Evolutionary conservation across 2,888 invertebrate genomes (phyloP).

Genomic region (Acronicta aceris): DNA sequence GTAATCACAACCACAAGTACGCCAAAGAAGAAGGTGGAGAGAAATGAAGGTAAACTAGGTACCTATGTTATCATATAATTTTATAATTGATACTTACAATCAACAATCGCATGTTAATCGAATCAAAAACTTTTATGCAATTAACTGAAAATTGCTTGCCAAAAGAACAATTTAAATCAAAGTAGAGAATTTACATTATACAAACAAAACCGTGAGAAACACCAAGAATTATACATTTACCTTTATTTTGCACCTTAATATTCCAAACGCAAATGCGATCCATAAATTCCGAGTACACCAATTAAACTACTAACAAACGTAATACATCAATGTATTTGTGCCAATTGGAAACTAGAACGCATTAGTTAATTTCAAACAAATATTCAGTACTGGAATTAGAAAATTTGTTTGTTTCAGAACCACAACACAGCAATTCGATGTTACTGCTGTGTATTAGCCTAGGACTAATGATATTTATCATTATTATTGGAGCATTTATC

Average conservation of each 20-base stretch:
- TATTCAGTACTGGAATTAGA: constrained; percentile 30
- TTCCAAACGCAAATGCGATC: constrained; percentile 12
- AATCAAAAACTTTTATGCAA: too few relatives aligned
- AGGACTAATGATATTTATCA: constrained; percentile 63
- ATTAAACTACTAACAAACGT: constrained; percentile 41
- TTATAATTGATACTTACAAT: background rate
- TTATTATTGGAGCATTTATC: constrained; percentile 63
- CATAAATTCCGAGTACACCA: constrained; percentile 32
- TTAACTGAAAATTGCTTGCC: too few relatives aligned
- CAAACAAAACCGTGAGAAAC: too few relatives aligned
- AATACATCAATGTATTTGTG: constrained; percentile 40
- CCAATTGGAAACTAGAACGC: constrained; percentile 33
- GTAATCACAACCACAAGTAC: constrained; percentile 41
- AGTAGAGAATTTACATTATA: too few relatives aligned
- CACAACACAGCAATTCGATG: constrained; percentile 49
- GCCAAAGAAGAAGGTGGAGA: constrained; percentile 26
- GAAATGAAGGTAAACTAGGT: constrained; percentile 34
- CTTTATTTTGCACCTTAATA: constrained; percentile 6
- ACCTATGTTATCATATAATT: background rate
- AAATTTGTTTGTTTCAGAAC: constrained; percentile 62
- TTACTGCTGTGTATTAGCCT: constrained; percentile 69
- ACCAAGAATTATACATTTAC: background rate
- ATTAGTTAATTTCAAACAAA: constrained; percentile 39
- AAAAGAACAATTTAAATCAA: too few relatives aligned
- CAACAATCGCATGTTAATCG: background rate